phyloP scores from a whole-genome alignment of 2,113 vertebrate species.

The Sardina pilchardus region DNA sequence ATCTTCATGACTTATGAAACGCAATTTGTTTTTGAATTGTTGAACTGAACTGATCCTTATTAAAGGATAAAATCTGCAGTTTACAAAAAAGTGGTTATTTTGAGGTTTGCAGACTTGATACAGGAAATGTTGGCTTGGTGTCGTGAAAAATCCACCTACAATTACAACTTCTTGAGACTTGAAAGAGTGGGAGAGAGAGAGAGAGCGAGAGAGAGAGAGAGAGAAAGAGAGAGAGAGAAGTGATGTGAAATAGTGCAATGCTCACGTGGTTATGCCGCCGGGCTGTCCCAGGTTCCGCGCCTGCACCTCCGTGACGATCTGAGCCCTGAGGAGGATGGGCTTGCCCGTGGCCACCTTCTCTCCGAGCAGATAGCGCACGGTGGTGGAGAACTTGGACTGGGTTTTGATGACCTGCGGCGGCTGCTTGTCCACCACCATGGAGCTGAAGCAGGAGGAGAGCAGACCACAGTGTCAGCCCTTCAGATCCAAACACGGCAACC shows the following conservation, averaged over 20 bases:
- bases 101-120: not conserved
- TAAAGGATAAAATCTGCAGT: too few relatives aligned
- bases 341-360: conserved; percentile 78
- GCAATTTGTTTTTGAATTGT: too few relatives aligned
- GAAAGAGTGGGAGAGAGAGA: too few relatives aligned
- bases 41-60: too few relatives aligned
- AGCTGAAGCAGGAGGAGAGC: conserved; percentile 65
- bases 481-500: not conserved
- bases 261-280: conserved; percentile 61
- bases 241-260: not conserved
- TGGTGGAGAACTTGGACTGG: conserved; percentile 93
- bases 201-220: too few relatives aligned
- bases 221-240: not conserved
- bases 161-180: not conserved
- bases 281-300: conserved; percentile 73
- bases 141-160: not conserved
- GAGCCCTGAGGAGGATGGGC: conserved; percentile 80
- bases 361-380: conserved; percentile 86
- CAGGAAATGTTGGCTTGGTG: not conserved
- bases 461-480: not conserved
- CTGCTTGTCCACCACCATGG: conserved; percentile 91
- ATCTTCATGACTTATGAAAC: too few relatives aligned
- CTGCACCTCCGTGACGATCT: conserved; percentile 91
- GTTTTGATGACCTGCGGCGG: conserved; percentile 96
- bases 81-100: not conserved